Evolutionary conservation across 2,113 vertebrate species (phyloP).

Genomic region (Philantomba maxwellii): DNA sequence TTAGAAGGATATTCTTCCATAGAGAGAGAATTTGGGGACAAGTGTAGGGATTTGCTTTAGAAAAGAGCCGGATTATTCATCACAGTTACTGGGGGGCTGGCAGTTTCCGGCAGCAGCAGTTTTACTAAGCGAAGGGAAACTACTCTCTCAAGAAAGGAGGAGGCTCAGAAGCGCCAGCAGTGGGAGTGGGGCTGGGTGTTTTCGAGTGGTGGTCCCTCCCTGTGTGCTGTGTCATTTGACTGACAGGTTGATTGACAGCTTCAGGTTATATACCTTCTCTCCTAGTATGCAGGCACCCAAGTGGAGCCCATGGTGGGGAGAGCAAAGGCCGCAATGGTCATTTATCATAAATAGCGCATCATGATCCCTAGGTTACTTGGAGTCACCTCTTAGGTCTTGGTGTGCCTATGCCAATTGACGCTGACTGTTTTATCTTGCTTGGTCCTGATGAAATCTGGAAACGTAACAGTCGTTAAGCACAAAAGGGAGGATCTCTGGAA

Average conservation of each 20-base stretch:
- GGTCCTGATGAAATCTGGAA: neutral
- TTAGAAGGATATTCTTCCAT: neutral
- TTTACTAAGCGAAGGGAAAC: neutral
- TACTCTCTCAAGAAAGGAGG: neutral
- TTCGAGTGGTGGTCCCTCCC: neutral
- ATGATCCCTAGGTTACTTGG: neutral
- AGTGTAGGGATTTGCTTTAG: neutral
- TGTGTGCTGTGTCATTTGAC: neutral
- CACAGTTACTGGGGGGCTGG: neutral
- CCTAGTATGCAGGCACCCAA: neutral
- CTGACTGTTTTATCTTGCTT: neutral
- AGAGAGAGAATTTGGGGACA: neutral
- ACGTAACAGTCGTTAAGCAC: neutral
- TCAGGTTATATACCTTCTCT: neutral
- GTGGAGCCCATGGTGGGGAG: neutral
- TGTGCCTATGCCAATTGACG: accelerated
- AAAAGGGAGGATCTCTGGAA: neutral
- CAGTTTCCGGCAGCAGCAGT: neutral
- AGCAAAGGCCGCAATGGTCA: neutral
- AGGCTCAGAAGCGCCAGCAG: accelerated
- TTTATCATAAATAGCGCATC: neutral
- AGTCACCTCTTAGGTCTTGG: neutral
- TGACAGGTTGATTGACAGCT: neutral
- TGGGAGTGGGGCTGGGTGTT: neutral
- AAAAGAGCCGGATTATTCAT: neutral